A percentile compares a stretch with the other conserved stretches of the same genome.
These are phyloP conservation scores for Enteromius mattozi DNA, from an alignment of 2,797 vertebrate genomes.

Conservation along the genomic window DNA sequence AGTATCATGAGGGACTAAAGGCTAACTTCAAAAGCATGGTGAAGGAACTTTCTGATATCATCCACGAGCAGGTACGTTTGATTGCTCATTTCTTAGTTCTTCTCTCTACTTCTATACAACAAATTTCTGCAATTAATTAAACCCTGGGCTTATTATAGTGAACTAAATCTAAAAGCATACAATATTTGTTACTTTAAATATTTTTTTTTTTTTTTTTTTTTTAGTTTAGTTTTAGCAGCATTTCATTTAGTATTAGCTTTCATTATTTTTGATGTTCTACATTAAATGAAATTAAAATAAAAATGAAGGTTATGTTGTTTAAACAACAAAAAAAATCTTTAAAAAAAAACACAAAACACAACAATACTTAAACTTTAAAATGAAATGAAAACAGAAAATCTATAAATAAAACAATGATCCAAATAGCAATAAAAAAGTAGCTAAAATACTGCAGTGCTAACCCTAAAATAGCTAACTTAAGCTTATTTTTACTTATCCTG, in stretches of 20 bases:
- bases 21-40: conserved; percentile 96
- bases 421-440: neutral
- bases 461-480: neutral
- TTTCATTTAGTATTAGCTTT: neutral
- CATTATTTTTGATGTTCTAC: neutral
- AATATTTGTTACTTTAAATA: too few relatives aligned
- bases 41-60: conserved; percentile 96
- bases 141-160: neutral
- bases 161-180: neutral
- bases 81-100: neutral
- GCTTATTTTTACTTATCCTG: neutral
- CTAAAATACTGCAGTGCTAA: neutral
- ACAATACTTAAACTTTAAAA: neutral
- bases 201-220: too few relatives aligned
- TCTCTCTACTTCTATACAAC: neutral
- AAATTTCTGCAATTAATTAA: neutral
- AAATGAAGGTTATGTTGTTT: too few relatives aligned
- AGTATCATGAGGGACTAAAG: conserved; percentile 97
- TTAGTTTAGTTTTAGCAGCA: too few relatives aligned
- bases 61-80: conserved; percentile 89
- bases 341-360: neutral
- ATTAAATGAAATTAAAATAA: neutral
- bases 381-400: neutral
- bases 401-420: neutral
- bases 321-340: neutral